Evolutionary conservation across 1,140 invertebrate species (phyloP), one percentile per base, ranked within the genome.

Genomic region (Drosophila malerkotliana): DNA sequence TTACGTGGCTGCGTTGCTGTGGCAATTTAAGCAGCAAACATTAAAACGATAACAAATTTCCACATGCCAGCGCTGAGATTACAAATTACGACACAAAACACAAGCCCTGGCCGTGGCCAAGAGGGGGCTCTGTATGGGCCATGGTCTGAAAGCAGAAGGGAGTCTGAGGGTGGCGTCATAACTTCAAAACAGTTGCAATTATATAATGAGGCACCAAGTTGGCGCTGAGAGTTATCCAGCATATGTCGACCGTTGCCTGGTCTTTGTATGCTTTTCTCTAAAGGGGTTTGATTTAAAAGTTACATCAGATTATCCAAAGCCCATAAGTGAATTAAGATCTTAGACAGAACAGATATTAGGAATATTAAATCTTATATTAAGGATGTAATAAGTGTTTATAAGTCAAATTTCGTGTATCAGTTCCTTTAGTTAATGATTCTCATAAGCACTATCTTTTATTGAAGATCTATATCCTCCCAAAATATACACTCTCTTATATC

Each of bases 21-120:
- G 79, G 75, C 75, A 83, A 83, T 84, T 79, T 82, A 69, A 82
- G 66, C 62, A 78, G 60, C 64, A 74, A 84, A 69, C 80, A 83
- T 84, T 72, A 84, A 84, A 83, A 83, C 80, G 80, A 84, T 83
- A 84, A 83, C 80, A 79, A 83, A 84, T 83, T 83, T 83, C 67
- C 64, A 72, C 64, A 61, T 83, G 79, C 66, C 71, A 53, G 72
- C 57, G 51, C 55, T 51, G 57, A 76, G 79, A 83, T 82, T 82
- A 82, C 79, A 82, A 82, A 82, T 83, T 83, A 82, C 79, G 79
- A 79, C 79, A 83, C 75, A 83, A 60, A 76, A 79, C 79, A 83
- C 64, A 84, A 71, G 55, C 75, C 72, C 47, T 78, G 69, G 74
- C 57, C 61, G 56, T 77, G 67, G 54, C 73, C 5, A 8, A 10